Conservation (phyloP, 2,797 vertebrate species). For the Artibeus lituratus region DNA sequence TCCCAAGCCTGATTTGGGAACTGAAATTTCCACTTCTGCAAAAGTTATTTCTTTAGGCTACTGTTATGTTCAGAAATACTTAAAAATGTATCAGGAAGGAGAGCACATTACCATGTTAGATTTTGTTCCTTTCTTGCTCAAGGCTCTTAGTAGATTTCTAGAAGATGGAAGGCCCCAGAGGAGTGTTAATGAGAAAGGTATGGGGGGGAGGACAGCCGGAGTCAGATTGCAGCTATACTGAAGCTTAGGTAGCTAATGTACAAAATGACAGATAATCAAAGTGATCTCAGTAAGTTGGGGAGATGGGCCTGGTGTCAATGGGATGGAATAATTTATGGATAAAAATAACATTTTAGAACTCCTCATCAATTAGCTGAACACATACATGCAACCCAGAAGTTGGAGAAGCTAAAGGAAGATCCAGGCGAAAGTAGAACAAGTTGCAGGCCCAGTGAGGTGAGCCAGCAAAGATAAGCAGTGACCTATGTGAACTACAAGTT, state of each 20-base stretch:
- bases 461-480: neutral
- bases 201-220: neutral
- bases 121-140: neutral
- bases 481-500: neutral
- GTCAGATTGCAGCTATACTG: neutral
- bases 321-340: neutral
- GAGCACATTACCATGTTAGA: neutral
- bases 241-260: neutral
- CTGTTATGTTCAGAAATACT: neutral
- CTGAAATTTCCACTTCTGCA: neutral
- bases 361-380: neutral
- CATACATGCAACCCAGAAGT: neutral
- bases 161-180: neutral
- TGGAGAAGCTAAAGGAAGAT: neutral
- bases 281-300: neutral
- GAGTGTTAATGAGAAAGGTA: neutral
- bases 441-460: neutral
- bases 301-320: neutral
- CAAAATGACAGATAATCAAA: neutral
- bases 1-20: neutral
- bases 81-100: neutral
- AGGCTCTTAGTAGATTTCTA: neutral
- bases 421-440: neutral
- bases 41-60: neutral
- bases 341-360: constrained; percentile 20